A percentile compares a stretch with the other conserved stretches of the same genome.
Evolutionary conservation across 2,888 invertebrate species (phyloP).

Genomic region (Acanthosepion lycidas): DNA sequence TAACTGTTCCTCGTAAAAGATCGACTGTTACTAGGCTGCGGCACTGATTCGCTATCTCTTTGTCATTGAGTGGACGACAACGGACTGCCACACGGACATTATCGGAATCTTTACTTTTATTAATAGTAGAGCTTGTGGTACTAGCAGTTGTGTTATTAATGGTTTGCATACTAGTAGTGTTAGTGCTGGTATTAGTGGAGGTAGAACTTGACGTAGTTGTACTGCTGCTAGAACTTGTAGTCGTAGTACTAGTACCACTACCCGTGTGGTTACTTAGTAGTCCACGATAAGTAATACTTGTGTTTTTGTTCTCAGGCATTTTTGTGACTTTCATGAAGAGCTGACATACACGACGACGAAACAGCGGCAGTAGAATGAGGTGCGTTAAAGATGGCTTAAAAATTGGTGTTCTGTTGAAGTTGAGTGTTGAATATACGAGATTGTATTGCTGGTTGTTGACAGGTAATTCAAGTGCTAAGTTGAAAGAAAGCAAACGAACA

Average conservation of each 20-base stretch:
- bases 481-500: neutral
- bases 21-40: conserved; percentile 82
- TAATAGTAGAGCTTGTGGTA: neutral
- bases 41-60: conserved; percentile 84
- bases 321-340: conserved; percentile 8
- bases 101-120: conserved; percentile 77
- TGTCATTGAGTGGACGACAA: conserved; percentile 91
- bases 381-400: neutral
- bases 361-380: neutral
- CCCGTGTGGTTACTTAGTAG: conserved; percentile 6
- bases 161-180: neutral
- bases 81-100: conserved; percentile 97
- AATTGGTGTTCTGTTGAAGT: too few species aligned
- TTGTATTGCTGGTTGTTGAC: neutral
- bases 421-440: too few species aligned
- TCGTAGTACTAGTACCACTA: conserved; percentile 36
- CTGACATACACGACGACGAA: neutral
- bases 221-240: neutral
- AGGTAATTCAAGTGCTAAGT: neutral
- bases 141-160: conserved; percentile 25
- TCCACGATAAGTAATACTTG: neutral
- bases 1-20: conserved; percentile 83
- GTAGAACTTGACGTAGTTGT: neutral
- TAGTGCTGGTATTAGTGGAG: neutral
- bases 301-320: conserved; percentile 45